These are phyloP conservation scores for Montipora capricornis DNA, from an alignment of 64 coral and sea anemone genomes.

Conservation along the genomic window DNA sequence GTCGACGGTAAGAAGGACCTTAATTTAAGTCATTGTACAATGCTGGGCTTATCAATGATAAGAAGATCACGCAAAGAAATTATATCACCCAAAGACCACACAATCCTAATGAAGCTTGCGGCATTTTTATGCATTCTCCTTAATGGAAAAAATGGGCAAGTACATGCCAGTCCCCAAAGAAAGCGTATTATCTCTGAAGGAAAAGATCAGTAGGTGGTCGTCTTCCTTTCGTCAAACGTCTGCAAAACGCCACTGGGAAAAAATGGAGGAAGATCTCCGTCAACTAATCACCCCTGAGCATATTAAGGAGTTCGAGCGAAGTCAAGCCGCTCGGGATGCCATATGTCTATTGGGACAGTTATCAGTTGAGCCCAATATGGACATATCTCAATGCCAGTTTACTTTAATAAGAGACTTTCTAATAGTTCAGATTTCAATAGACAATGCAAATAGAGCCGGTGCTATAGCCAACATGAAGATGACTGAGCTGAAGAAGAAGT, in stretches of 20 bases:
- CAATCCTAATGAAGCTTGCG: not conserved
- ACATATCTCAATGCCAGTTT: conserved; percentile 42
- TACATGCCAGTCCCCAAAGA: conserved; percentile 1
- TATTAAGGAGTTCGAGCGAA: conserved; percentile 45
- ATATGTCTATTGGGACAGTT: conserved; percentile 39
- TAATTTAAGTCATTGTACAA: not conserved
- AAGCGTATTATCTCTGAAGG: conserved; percentile 30
- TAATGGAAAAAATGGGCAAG: not conserved
- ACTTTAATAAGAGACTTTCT: conserved; percentile 62
- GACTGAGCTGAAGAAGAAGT: conserved; percentile 11
- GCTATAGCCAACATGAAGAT: conserved; percentile 52
- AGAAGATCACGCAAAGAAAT: not conserved
- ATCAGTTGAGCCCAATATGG: conserved; percentile 24
- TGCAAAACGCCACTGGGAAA: conserved; percentile 54
- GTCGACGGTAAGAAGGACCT: not conserved
- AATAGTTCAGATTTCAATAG: conserved; percentile 47
- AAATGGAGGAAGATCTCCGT: conserved; percentile 58
- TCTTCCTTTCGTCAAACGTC: conserved; percentile 4
- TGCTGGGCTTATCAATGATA: not conserved
- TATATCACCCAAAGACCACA: not conserved
- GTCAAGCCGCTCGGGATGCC: conserved; percentile 54
- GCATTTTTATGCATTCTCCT: not conserved
- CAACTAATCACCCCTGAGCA: conserved; percentile 44
- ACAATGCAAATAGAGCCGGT: conserved; percentile 56
- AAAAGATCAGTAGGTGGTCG: conserved; percentile 58